phyloP scores from a whole-genome alignment of 2,797 vertebrate genomes.

The Tachyglossus aculeatus region DNA sequence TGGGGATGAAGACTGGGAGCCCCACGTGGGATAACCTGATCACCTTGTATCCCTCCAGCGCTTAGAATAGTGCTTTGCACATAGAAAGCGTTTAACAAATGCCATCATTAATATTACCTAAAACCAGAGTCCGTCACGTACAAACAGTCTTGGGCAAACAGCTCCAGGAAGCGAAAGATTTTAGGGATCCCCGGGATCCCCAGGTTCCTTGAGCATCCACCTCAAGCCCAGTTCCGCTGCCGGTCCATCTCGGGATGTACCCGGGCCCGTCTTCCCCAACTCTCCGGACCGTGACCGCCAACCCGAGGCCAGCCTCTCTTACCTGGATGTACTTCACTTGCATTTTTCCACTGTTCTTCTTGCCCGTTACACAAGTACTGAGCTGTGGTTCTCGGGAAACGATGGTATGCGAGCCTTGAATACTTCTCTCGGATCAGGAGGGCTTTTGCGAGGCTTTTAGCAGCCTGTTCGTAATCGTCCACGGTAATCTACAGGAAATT shows the following conservation, averaged over 20 bases:
- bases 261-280: no score
- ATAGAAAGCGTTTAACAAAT: no score
- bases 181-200: background rate
- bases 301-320: background rate
- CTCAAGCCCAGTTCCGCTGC: no score
- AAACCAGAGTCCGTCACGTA: background rate
- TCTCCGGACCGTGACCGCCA: background rate
- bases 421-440: slow-evolving; percentile 93
- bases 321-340: slow-evolving; percentile 89
- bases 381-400: slow-evolving; percentile 85
- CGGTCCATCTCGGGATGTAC: no score
- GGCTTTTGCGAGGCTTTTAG: slow-evolving; percentile 85
- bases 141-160: background rate
- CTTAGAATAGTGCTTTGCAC: no score
- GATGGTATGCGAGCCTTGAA: slow-evolving; percentile 88
- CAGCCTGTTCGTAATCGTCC: slow-evolving; percentile 94
- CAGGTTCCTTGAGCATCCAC: no score
- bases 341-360: slow-evolving; percentile 78
- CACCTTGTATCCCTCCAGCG: no score
- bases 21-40: no score
- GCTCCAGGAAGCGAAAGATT: background rate
- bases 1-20: no score
- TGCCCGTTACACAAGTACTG: slow-evolving; percentile 79
- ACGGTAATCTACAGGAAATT: slow-evolving; percentile 85
- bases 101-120: no score